phyloP scores from a whole-genome alignment of 2,888 invertebrate genomes.

The Yponomeuta sedellus region DNA sequence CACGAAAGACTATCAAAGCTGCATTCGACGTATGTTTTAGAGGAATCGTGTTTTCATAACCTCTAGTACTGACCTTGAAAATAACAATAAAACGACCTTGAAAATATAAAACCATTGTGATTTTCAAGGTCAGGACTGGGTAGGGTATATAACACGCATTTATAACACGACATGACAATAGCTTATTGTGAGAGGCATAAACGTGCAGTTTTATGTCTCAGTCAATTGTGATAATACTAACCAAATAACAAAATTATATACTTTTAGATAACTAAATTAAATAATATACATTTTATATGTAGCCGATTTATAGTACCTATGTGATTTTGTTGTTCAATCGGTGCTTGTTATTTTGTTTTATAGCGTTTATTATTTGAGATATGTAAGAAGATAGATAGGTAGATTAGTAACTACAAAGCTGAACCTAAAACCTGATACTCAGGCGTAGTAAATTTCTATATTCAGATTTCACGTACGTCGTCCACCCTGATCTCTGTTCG shows the following conservation, averaged over 20 bases:
- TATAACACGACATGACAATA: conserved; percentile 7
- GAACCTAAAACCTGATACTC: too few species aligned
- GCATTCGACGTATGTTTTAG: too few species aligned
- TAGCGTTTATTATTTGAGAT: neutral
- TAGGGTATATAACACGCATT: too few species aligned
- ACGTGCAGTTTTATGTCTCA: neutral
- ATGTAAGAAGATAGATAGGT: neutral
- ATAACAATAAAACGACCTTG: too few species aligned
- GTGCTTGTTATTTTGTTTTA: neutral
- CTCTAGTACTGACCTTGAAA: too few species aligned
- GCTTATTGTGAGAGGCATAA: neutral
- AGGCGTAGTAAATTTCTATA: too few species aligned
- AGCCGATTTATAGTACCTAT: neutral
- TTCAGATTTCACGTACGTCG: too few species aligned
- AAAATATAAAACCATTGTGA: too few species aligned
- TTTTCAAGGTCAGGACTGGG: too few species aligned
- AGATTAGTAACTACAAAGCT: neutral
- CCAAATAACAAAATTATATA: neutral
- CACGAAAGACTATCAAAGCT: too few species aligned
- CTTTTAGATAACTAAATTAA: neutral
- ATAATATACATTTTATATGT: neutral
- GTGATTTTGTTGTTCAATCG: neutral
- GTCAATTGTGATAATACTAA: conserved; percentile 7
- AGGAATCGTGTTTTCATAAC: too few species aligned
- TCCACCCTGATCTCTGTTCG: too few species aligned